Evolutionary conservation across 2,113 vertebrate species (phyloP), one percentile per base, ranked within the genome.

Genomic region (Phasianus colchicus): DNA sequence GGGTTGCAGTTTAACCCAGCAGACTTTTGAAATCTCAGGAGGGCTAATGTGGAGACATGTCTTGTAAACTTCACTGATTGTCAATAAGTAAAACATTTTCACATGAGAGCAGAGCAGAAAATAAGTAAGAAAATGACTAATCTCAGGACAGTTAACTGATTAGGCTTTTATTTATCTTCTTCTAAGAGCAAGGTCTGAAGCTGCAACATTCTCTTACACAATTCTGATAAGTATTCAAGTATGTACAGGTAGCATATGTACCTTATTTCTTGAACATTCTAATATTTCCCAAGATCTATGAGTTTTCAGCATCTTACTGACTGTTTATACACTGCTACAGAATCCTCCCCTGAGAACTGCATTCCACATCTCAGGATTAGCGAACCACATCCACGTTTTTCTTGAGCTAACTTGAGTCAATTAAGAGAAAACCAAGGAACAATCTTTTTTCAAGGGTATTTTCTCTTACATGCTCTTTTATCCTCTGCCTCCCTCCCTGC

Each of bases 231-330:
- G 4, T 61, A 42, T 77, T 83, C 21, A 66, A 40, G 30, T 25
- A 11, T 3, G 17, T 27, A 14, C 0, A 0, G 0, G 18, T 89
- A 80, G 36, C n/a, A 25, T 36, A 21, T 20, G 5, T 24, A 43
- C 10, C 2, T 57, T 54, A 72, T 55, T 42, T 21, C 47, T 61
- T 78, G 11, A 13, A 36, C 9, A 45, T 83, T 81, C 47, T 70
- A 42, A 66, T 30, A 29, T 67, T 88, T 81, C 25, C 38, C 70
- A 86, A 7, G 48, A 32, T 36, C 61, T 60, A 81, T 2, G 14
- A 64, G 29, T 88, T 83, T 88, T 78, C 69, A 80, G 38, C 21
- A 10, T 34, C n/a, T 83, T 34, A 3, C 17, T 64, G 18, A 21
- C 25, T 47, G 29, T 55, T 40, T 79, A 14, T 21, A 72, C 9